Base-by-base conservation (phyloP, 2,888 invertebrate genomes). In the Ypsolopha sequella region DNA sequence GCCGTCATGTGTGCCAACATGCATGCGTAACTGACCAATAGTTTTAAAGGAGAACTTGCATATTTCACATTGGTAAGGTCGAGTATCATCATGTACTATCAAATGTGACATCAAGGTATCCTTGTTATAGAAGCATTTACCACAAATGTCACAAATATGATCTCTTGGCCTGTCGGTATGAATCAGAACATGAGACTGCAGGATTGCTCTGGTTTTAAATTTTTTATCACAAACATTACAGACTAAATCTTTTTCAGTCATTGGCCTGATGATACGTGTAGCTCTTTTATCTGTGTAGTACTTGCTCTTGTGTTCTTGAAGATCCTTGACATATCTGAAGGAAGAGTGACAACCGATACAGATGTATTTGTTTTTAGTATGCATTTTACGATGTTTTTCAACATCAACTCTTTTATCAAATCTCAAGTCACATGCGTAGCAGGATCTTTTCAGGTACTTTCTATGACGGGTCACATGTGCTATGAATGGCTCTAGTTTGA, bases 381-480 rank as follows among this genome's bases (percentile, higher is more conserved):
- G 74, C 0, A 52, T 46, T 2, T 53, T 54, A 52, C 56, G 61
- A 50, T 80, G 78, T 52, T 58, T 45, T 11, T 58, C 60, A 0
- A 59, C 58, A 35, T 68, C 58, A 13, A 61, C 41, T 0, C 60
- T 24, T 0, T 61, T 65, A 1, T 60, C 51, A 49, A 80, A 80
- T 11, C 55, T 60, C 13, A 58, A 56, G 10, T 65, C 62, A 50
- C 82, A 84, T 39, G 65, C 66, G 45, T 76, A 70, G 55, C 82
- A 84, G 2, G 73, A 76, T 9, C 66, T 87, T 68, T 89, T 89
- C 10, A 91, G 71, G 53, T 88, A 85, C 50, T 87, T 86, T 53
- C 88, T 84, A 62, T 92, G 92, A 35, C 86, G 76, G 60, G 85
- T 85, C 0, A 91, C 88, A 59, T 92, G 92, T 8, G 81, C 77